Evolutionary conservation across 2,888 invertebrate genomes (phyloP), one percentile per base, ranked within the genome.

Genomic region (Agrotis clavis): DNA sequence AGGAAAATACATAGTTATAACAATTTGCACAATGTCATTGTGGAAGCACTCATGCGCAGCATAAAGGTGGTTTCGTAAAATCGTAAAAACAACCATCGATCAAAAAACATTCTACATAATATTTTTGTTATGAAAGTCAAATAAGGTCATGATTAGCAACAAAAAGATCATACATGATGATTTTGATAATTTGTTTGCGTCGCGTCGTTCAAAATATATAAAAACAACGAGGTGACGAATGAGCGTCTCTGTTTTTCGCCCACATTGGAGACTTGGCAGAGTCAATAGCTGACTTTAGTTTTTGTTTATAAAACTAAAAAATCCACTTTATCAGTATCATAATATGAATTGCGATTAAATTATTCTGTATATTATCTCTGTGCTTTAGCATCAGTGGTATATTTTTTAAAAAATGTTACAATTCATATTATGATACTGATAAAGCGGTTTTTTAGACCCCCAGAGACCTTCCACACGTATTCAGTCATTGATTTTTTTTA

Each of bases 21-120:
- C 57, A 50, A 51, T 69, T 68, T 66, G 45, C 61, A 62, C 63
- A n/a, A 50, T 66, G 74, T 69, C 51, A 66, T 74, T 67, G 74
- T 59, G 68, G 63, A 63, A 65, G 79, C 73, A 68, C 57, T 73
- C 68, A 69, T 59, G 74, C 68, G 66, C 62, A 69, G 7, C 50
- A 30, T 73, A 54, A 73, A 59, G 66, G 54, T 9, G 7, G 50
- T n/a, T 66, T 48, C 35, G 50, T 45, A 69, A 4, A 51, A 41
- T 41, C 41, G 41, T 41, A 11, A 41, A 41, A 41, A 41, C 35
- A 41, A 19, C 11, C n/a, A 4, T 54, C 5, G 25, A 30, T n/a
- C 1, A 13, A 30, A 7, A 62, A 6, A 11, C 9, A 41, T 41
- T 35, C 35, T 35, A 35, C 35, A 11, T 41, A n/a, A 11, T 1